These are phyloP conservation scores for Pristiophorus japonicus DNA, from an alignment of 2,113 vertebrate species.

Conservation along the genomic window DNA sequence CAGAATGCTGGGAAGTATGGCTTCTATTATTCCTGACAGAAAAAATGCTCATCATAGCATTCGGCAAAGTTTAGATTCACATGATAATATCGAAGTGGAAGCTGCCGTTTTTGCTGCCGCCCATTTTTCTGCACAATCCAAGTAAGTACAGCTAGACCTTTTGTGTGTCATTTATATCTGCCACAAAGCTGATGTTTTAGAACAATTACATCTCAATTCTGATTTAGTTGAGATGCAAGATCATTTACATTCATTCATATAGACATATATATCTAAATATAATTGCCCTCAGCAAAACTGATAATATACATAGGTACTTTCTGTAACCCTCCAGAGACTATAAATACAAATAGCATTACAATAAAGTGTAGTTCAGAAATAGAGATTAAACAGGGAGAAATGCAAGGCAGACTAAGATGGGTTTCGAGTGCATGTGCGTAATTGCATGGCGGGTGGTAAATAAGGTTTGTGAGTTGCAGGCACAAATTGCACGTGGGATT, in stretches of 20 bases:
- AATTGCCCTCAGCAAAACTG: neutral
- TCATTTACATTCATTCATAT: neutral
- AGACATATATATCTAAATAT: neutral
- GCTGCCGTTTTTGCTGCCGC: conserved; percentile 96
- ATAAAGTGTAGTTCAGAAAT: neutral
- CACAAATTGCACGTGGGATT: neutral
- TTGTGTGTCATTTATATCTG: neutral
- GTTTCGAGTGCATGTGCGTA: neutral
- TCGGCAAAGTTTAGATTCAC: conserved; percentile 95
- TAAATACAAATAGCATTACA: neutral
- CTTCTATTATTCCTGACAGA: conserved; percentile 92
- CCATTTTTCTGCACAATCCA: conserved; percentile 94
- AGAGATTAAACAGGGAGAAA: neutral
- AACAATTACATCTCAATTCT: neutral
- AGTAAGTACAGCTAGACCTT: conserved; percentile 58
- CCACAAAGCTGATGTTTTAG: too few species aligned
- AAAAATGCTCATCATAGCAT: conserved; percentile 98
- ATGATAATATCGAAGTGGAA: conserved; percentile 95
- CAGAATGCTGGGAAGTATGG: conserved; percentile 95
- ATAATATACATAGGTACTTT: neutral
- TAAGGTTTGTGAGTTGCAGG: neutral
- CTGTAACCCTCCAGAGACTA: neutral
- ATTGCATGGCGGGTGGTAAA: neutral
- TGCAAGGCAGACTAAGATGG: neutral
- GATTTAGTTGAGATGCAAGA: neutral